Conservation (phyloP, 2,888 invertebrate genomes). For the Ephialtes manifestator region DNA sequence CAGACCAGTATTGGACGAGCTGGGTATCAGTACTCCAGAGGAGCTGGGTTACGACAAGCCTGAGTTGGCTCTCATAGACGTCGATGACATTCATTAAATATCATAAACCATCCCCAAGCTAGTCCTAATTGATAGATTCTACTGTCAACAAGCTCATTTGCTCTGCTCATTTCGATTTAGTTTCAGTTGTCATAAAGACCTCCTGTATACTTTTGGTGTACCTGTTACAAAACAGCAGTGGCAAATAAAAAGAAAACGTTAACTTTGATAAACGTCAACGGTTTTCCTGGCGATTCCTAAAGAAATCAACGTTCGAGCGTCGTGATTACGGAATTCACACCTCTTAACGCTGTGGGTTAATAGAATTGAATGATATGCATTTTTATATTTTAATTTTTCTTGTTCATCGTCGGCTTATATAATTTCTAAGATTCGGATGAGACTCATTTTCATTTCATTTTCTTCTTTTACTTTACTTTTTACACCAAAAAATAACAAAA, state of each 20-base stretch:
- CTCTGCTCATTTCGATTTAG: slow-evolving; percentile 29
- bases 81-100: slow-evolving; percentile 89
- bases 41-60: slow-evolving; percentile 99
- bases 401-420: slow-evolving; percentile 74
- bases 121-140: slow-evolving; percentile 58
- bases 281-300: neutral
- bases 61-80: slow-evolving; percentile 94
- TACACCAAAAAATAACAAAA: slow-evolving; percentile 82
- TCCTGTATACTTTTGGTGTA: slow-evolving; percentile 56
- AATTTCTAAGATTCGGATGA: slow-evolving; percentile 75
- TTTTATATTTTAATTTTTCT: slow-evolving; percentile 78
- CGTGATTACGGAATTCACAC: slow-evolving; percentile 1
- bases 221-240: slow-evolving; percentile 45
- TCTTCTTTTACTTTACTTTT: slow-evolving; percentile 69
- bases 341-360: slow-evolving; percentile 40
- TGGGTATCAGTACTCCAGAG: slow-evolving; percentile 97
- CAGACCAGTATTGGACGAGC: slow-evolving; percentile 95
- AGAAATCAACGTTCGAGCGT: neutral
- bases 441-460: slow-evolving; percentile 49
- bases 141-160: slow-evolving; percentile 13
- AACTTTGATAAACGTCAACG: slow-evolving; percentile 15
- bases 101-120: slow-evolving; percentile 42
- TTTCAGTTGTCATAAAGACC: slow-evolving; percentile 11
- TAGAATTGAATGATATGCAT: slow-evolving; percentile 75
- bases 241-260: slow-evolving; percentile 64